These are phyloP conservation scores for Omphaloscelis lunosa DNA, from an alignment of 2,888 invertebrate genomes.

Conservation along the genomic window DNA sequence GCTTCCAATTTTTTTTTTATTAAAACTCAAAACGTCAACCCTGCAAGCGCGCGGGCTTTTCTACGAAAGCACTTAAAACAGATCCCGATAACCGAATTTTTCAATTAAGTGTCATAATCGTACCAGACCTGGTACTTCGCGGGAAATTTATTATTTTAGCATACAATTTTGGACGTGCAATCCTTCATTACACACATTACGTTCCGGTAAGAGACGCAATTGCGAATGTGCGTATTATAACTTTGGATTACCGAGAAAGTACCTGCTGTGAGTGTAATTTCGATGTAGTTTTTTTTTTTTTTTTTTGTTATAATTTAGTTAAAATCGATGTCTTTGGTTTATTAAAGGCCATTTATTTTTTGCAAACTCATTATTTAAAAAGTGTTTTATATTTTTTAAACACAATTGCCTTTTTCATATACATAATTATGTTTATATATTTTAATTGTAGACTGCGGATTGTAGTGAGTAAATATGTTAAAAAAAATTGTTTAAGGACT, in stretches of 20 bases:
- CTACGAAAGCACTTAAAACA: slow-evolving; percentile 87
- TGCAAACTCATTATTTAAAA: neutral
- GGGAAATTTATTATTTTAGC: slow-evolving; percentile 86
- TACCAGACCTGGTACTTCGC: slow-evolving; percentile 77
- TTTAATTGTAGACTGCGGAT: no score
- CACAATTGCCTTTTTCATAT: neutral
- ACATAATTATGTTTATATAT: no score
- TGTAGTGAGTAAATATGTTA: no score
- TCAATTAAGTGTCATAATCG: slow-evolving; percentile 90
- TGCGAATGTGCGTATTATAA: slow-evolving; percentile 61
- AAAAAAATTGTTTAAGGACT: no score
- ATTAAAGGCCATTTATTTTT: neutral
- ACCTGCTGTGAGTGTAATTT: slow-evolving; percentile 50
- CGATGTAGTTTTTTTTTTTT: slow-evolving; percentile 39
- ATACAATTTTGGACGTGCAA: slow-evolving; percentile 82
- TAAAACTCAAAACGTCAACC: slow-evolving; percentile 71
- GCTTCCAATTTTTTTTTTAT: neutral
- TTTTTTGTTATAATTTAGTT: slow-evolving; percentile 55
- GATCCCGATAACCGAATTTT: slow-evolving; percentile 87
- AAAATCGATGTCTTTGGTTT: slow-evolving; percentile 51
- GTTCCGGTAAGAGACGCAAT: slow-evolving; percentile 71
- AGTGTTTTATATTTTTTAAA: neutral
- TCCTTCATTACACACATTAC: slow-evolving; percentile 78
- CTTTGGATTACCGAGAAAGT: slow-evolving; percentile 65
- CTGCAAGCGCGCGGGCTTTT: slow-evolving; percentile 73